Evolutionary conservation across 2,113 vertebrate genomes (phyloP), one percentile per base, ranked within the genome.

Genomic region (Neotoma lepida): DNA sequence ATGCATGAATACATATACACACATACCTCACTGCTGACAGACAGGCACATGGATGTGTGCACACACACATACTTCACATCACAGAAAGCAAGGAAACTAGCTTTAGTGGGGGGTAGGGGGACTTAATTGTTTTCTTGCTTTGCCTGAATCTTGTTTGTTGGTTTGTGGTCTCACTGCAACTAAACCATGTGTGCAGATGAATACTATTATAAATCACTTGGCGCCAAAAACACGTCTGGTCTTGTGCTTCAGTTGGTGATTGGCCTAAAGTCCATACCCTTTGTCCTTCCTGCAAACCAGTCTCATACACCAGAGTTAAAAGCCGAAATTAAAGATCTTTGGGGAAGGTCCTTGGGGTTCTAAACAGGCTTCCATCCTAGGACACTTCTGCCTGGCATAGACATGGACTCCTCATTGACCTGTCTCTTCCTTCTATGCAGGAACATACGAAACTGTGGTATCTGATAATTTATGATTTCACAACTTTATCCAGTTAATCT

Each of bases 181-280:
- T 95, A 76, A 96, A 76, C 46, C 84, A 28, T 61, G 89, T 93
- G 97, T 96, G 92, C 77, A 71, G 20, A 71, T 30, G 63, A 96
- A 80, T 61, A 61, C 41, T 91, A 56, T 71, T 90, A 89, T 88
- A 94, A 90, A 58, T 90, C 86, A 56, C 35, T 15, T 68, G 54
- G 66, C 66, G 17, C 89, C 78, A 68, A 64, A 95, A 89, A 14
- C 39, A 81, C 35, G 41, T 66, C 70, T 96, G 44, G 41, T 76
- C 63, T 93, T 85, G 49, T 86, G 35, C 70, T 78, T 84, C 49
- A 35, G 4, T 76, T 77, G 87, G 71, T 85, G 51, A 51, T 56
- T 71, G 33, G 49, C 80, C 89, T 78, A 30, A 73, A 93, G 28
- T 74, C n/a, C 61, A 81, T 84, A 63, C 28, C 63, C 44, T 56